Base-by-base conservation (phyloP, 2,113 vertebrate genomes). In the Sisor rabdophorus region DNA sequence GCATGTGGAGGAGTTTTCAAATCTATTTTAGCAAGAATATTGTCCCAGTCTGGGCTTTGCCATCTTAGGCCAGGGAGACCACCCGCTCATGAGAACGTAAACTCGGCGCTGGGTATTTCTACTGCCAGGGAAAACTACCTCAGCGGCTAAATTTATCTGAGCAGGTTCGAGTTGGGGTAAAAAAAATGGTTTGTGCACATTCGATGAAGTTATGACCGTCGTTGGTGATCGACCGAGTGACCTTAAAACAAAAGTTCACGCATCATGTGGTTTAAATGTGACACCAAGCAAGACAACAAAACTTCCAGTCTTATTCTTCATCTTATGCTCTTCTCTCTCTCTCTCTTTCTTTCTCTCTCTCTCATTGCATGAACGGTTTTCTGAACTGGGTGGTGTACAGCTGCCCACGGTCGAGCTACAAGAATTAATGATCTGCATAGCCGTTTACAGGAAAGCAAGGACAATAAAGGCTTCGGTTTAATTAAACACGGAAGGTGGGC, bases 381-480 rank as follows among this genome's bases (percentile, higher is more conserved):
- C 32, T 36, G 32, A 36, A 36, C 32, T 36, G 32, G 3, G 32
- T 55, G 73, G 55, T 47, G n/a, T 48, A 72, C 70, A 75, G 80
- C 73, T 61, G 54, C 71, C 72, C 32, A 26, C 11, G 50, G 68
- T 78, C 73, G 56, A 56, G 52, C 60, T 30, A 1, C 58, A 56
- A 47, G 68, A 79, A 76, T 79, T 73, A 79, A 82, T 82, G 73
- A 76, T 79, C 44, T 71, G 64, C 76, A 67, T 65, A 75, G 53
- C 54, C 60, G 70, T 79, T 82, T 79, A 82, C 68, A 3, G 54
- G 68, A 82, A 76, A 73, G 52, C 44, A 68, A 59, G 60, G 47
- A 60, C 60, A 81, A 78, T 30, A 75, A 24, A 61, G 73, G 70
- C 80, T 79, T 54, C n/a, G 55, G 63, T 60, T 82, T 82, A 82